These are phyloP conservation scores for Drosophila ogumai DNA, from an alignment of 1,140 invertebrate genomes.

Conservation along the genomic window DNA sequence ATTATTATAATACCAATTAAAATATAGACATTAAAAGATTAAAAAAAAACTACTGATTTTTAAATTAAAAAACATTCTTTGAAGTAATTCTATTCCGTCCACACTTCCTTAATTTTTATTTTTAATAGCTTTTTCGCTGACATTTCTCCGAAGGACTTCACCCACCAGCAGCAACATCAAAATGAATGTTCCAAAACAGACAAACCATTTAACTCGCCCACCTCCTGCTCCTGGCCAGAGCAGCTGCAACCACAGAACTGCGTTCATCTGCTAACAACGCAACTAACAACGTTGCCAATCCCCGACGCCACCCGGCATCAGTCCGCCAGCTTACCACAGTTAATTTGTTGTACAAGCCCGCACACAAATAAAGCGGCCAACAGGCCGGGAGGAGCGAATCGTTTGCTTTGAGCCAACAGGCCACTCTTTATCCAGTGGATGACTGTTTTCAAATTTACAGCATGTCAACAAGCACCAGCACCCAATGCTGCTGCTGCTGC, in stretches of 20 bases:
- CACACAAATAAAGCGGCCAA: slow-evolving; percentile 77
- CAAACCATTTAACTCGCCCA: slow-evolving; percentile 56
- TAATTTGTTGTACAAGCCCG: slow-evolving; percentile 78
- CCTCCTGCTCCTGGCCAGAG: background rate
- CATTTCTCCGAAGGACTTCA: background rate
- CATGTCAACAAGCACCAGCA: slow-evolving; percentile 61
- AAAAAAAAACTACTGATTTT: background rate
- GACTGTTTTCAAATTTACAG: slow-evolving; percentile 80
- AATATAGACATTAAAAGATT: too few relatives aligned
- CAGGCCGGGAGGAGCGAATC: slow-evolving; percentile 51
- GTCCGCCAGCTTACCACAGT: slow-evolving; percentile 60
- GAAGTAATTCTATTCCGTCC: background rate
- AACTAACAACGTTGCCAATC: slow-evolving; percentile 62
- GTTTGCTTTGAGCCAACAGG: slow-evolving; percentile 78
- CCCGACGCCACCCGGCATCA: background rate
- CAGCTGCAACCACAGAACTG: slow-evolving; percentile 52
- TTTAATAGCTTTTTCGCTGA: background rate
- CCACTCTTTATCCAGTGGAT: slow-evolving; percentile 71
- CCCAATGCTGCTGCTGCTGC: background rate
- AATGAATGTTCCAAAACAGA: slow-evolving; percentile 59
- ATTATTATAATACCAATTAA: too few relatives aligned
- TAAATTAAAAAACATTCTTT: background rate
- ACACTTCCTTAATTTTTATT: background rate
- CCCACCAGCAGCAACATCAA: slow-evolving; percentile 11
- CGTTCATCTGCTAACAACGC: slow-evolving; percentile 60